Percentiles rank a stretch among this genome's conserved stretches.
phyloP scores from a whole-genome alignment of 2,113 vertebrate species.

The Daboia siamensis region DNA sequence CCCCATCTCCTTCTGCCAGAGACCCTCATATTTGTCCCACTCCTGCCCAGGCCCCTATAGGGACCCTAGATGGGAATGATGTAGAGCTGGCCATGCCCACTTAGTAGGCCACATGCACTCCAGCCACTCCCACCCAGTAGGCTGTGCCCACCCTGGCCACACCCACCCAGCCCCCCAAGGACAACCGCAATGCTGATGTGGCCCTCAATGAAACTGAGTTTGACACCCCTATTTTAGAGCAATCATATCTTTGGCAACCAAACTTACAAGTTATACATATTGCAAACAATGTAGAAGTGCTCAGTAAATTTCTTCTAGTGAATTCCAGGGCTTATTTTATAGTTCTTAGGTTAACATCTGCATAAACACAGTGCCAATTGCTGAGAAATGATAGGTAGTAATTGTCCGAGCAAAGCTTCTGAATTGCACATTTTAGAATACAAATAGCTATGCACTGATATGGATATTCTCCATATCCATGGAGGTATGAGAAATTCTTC shows the following conservation, averaged over 20 bases:
- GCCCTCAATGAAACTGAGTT: too few species aligned
- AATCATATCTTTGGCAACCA: not conserved
- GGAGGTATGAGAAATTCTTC: conserved; percentile 67
- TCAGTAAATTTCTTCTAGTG: conserved; percentile 34
- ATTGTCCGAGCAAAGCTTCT: conserved; percentile 62
- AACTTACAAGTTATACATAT: not conserved
- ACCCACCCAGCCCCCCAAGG: too few species aligned
- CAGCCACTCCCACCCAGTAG: too few species aligned
- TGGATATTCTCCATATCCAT: conserved; percentile 57
- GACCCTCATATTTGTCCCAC: too few species aligned
- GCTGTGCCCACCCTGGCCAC: too few species aligned
- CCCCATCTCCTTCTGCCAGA: too few species aligned
- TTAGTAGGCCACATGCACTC: too few species aligned
- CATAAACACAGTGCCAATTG: conserved; percentile 48
- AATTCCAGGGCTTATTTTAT: conserved; percentile 44
- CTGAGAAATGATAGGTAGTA: conserved; percentile 58
- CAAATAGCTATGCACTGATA: conserved; percentile 49
- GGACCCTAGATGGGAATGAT: too few species aligned
- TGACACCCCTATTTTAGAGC: not conserved
- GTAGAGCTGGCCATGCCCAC: too few species aligned
- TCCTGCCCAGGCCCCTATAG: too few species aligned
- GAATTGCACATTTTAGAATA: conserved; percentile 47
- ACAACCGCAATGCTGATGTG: too few species aligned
- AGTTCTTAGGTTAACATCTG: conserved; percentile 54
- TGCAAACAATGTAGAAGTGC: conserved; percentile 15